phyloP scores from a whole-genome alignment of 2,888 invertebrate species.

The Coleophora deauratella region DNA sequence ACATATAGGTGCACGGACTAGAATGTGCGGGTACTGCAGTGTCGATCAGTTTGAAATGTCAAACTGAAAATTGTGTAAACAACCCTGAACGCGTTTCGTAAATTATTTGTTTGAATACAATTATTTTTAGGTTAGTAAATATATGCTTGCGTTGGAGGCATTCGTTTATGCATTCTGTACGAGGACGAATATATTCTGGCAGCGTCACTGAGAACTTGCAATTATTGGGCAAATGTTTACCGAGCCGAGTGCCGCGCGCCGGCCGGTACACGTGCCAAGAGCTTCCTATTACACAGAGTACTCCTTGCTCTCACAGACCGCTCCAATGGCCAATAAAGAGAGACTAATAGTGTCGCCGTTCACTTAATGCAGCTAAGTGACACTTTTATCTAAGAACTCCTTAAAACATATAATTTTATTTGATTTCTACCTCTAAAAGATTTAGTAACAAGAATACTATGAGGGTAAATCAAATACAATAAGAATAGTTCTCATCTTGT shows the following conservation, averaged over 20 bases:
- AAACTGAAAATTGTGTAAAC: too few relatives aligned
- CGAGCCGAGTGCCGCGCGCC: constrained; percentile 48
- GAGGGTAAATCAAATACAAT: background rate
- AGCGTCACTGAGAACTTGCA: constrained; percentile 61
- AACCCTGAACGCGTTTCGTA: too few relatives aligned
- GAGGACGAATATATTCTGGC: constrained; percentile 53
- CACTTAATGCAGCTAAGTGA: constrained; percentile 9
- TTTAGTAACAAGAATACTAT: background rate
- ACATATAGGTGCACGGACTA: too few relatives aligned
- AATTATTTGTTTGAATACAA: too few relatives aligned
- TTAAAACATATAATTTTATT: too few relatives aligned
- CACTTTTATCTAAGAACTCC: too few relatives aligned
- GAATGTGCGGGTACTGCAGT: too few relatives aligned
- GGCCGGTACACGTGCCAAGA: constrained; percentile 51
- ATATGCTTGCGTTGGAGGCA: constrained; percentile 54
- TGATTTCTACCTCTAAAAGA: too few relatives aligned
- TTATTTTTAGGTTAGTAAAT: too few relatives aligned
- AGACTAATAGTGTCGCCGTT: constrained; percentile 28
- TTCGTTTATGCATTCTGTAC: constrained; percentile 41
- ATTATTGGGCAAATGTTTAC: constrained; percentile 70
- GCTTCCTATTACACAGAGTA: constrained; percentile 46
- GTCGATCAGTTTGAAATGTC: too few relatives aligned
- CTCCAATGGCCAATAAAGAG: constrained; percentile 48
- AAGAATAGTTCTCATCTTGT: constrained; percentile 35
- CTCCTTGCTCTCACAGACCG: constrained; percentile 5